Base-by-base conservation (phyloP, 2,888 invertebrate species). In the Sinodicranocentrus sp. region DNA sequence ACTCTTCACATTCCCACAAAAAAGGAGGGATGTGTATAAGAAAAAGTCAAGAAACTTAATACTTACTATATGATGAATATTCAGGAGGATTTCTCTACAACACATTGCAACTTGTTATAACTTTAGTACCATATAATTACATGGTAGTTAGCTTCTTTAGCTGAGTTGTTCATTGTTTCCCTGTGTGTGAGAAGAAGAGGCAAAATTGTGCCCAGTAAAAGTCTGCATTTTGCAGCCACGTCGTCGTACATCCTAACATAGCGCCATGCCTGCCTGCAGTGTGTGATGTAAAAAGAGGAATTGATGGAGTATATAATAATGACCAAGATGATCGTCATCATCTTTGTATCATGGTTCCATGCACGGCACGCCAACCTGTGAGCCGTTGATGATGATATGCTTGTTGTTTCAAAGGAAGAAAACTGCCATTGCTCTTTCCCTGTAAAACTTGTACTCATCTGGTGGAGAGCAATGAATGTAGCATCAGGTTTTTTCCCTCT, bases 61-160 rank as follows among this genome's bases (percentile, higher is more conserved):
- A n/a, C n/a, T n/a, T n/a, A n/a, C n/a, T n/a, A n/a, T n/a, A n/a
- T n/a, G n/a, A n/a, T n/a, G n/a, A n/a, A n/a, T n/a, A n/a, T n/a
- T n/a, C n/a, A n/a, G n/a, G n/a, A n/a, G n/a, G n/a, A 6, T 33
- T 33, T 33, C 13, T 33, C 15, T 33, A 63, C 63, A 57, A 63
- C 33, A 23, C 44, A 15, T 67, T 52, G 26, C 68, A 68, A 68
- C 68, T 71, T 54, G 52, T 71, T 71, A 71, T 28, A 25, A 21
- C 26, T 54, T 13, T 52, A 44, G 26, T 68, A 68, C 52, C 28
- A 68, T 68, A 33, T 71, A 71, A 71, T 71, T 71, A 71, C 33
- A 28, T 54, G 21, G 52, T 71, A 71, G 71, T 71, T 71, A 57
- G 71, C 19, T 68, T 43, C 23, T 65, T 8, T 65, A 39, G 43